Base-by-base conservation (phyloP, 2,888 invertebrate genomes). In the Eretmocerus hayati region DNA sequence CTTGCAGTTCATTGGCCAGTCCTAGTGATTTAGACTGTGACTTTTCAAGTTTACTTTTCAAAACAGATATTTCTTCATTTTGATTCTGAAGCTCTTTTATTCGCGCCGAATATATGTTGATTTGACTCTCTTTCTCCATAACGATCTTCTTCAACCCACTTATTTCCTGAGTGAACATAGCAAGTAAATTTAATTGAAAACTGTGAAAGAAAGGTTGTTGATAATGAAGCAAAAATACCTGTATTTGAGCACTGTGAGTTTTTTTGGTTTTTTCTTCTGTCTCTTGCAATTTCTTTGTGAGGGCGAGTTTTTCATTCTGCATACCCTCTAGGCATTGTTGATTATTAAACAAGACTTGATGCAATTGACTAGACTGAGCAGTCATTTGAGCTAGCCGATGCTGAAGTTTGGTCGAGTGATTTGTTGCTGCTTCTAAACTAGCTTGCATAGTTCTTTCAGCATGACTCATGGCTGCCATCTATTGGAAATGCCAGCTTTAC, bases 371-470 rank as follows among this genome's bases (percentile, higher is more conserved):
- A 8, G 75, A 67, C 56, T 78, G 77, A 0, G 74, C 71, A 11
- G 72, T 66, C 5, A 77, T 60, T 59, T 75, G 75, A 0, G 74
- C 74, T 13, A 75, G 61, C 41, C 74, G 68, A 50, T 78, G 78
- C 46, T 77, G 74, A 23, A 79, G 62, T 56, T 74, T 74, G 1
- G 74, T 74, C 33, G 75, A 71, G 42, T 74, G 67, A 58, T 73
- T 73, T 15, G 73, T 74, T 0, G 77, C 75, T 1, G 77, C 77
- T 62, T 78, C 77, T 31, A 76, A 66, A 57, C 74, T 76, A 4
- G 69, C 69, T 59, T 75, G 71, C 36, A 76, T 73, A 0, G 73
- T 71, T 26, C 74, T 64, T 61, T 78, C 77, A 0, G 75, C 72
- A 52, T 77, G 75, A 9, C 71, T 70, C 72, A 78, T 73, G 16